These are phyloP conservation scores for Heliconius melpomene DNA, from an alignment of 1,140 invertebrate species.

Conservation along the genomic window DNA sequence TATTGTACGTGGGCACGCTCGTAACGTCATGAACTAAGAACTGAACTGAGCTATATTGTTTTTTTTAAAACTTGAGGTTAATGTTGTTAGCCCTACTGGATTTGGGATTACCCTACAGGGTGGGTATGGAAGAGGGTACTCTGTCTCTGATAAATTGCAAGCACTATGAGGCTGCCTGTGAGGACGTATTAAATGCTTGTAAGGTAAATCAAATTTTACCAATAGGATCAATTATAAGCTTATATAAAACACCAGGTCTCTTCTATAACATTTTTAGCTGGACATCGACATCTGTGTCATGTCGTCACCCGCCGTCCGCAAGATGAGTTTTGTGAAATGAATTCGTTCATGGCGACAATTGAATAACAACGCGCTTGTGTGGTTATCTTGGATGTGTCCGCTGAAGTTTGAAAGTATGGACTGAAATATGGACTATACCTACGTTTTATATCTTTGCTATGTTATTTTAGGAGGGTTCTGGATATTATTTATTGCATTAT, in stretches of 20 bases:
- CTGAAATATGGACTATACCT: constrained; percentile 29
- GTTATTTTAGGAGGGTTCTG: neutral
- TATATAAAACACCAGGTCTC: neutral
- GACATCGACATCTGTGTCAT: constrained; percentile 41
- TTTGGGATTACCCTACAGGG: no score
- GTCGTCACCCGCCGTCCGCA: constrained; percentile 60
- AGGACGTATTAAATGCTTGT: no score
- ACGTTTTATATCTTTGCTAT: neutral
- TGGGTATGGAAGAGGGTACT: no score
- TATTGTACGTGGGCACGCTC: no score
- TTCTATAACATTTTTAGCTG: neutral
- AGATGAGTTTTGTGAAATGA: constrained; percentile 79
- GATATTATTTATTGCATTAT: neutral
- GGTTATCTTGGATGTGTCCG: constrained; percentile 58
- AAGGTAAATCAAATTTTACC: no score
- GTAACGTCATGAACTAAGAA: no score
- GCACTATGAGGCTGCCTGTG: no score
- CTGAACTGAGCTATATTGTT: no score
- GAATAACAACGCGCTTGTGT: constrained; percentile 54
- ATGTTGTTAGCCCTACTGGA: no score
- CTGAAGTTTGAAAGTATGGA: constrained; percentile 48
- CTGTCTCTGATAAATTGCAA: no score
- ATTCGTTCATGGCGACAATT: constrained; percentile 75
- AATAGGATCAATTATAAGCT: no score
- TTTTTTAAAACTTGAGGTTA: no score